Evolutionary conservation across 2,797 vertebrate species (phyloP).

Genomic region (Graptemys geographica): DNA sequence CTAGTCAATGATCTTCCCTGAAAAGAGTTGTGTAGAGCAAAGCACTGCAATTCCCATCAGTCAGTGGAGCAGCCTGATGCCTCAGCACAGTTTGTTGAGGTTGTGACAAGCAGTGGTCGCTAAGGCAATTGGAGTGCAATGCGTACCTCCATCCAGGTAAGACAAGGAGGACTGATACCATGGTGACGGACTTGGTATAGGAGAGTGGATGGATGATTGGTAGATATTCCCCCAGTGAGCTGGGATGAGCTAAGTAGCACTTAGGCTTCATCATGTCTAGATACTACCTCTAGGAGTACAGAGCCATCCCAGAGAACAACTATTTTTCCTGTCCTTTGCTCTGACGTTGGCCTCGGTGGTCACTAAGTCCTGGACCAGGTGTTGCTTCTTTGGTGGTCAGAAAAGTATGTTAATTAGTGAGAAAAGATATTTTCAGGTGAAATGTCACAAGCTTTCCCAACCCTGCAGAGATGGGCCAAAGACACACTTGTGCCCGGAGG

Average conservation of each 20-base stretch:
- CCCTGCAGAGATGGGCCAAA: neutral
- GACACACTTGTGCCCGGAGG: neutral
- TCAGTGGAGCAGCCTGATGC: neutral
- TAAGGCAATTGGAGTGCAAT: neutral
- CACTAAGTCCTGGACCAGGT: neutral
- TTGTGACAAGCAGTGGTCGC: neutral
- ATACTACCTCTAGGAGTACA: neutral
- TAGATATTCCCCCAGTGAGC: neutral
- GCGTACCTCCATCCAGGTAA: neutral
- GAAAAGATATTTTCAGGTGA: neutral
- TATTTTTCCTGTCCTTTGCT: neutral
- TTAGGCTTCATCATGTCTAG: neutral
- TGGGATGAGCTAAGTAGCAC: neutral
- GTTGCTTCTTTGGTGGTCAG: neutral
- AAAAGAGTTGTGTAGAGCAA: neutral
- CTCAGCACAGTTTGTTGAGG: neutral
- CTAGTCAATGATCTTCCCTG: neutral
- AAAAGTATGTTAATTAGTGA: neutral
- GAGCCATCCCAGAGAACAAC: neutral
- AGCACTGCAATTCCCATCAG: neutral
- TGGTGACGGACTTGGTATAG: neutral
- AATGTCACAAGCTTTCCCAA: neutral
- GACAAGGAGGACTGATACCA: neutral
- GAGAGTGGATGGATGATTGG: neutral
- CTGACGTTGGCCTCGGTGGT: neutral